Conservation (phyloP, 2,888 invertebrate species). For the Capitulum mitella region DNA sequence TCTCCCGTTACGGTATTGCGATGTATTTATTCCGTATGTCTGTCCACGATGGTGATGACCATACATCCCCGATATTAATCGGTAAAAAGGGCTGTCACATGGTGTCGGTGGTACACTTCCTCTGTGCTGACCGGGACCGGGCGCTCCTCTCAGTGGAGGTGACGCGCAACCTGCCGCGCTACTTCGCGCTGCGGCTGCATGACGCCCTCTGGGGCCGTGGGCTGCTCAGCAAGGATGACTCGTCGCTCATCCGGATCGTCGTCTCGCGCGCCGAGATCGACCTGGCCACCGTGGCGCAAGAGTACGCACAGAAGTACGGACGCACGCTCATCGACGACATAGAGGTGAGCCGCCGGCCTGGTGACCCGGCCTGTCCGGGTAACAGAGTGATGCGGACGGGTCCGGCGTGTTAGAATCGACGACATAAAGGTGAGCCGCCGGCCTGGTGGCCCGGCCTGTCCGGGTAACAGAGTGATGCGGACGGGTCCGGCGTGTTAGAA, state of each 20-base stretch:
- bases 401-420: not conserved
- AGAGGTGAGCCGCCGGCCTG: not conserved
- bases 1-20: no score
- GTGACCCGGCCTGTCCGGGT: no score
- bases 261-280: slow-evolving; percentile 15
- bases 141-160: not conserved
- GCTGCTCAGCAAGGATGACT: not conserved
- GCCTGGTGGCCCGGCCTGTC: no score
- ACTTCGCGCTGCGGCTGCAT: not conserved
- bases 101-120: no score
- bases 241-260: not conserved
- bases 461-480: not conserved
- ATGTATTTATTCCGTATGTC: no score
- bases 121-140: no score
- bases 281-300: not conserved
- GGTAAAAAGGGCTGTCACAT: no score
- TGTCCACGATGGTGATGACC: no score
- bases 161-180: slow-evolving; percentile 14
- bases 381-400: no score
- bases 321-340: not conserved
- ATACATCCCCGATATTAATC: no score
- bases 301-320: not conserved
- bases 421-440: not conserved
- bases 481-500: no score
- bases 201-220: slow-evolving; percentile 13